Base-by-base conservation (phyloP, 2,888 invertebrate genomes). In the Drosophila bunnanda region DNA sequence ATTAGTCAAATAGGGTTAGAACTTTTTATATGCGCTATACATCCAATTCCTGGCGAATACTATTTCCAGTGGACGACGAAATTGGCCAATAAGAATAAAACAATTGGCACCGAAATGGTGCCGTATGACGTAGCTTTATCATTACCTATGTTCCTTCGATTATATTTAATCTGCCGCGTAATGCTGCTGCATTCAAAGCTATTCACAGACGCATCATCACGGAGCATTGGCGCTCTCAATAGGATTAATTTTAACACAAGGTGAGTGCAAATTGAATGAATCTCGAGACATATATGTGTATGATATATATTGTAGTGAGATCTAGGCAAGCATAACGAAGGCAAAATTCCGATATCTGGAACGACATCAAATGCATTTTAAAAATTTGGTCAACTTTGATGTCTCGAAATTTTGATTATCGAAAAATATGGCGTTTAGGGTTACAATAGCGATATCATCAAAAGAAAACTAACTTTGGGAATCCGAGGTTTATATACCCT, bases 131-230 rank as follows among this genome's bases (percentile, higher is more conserved):
- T 99, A 90, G 96, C 98, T 86, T 95, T 99, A 89, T 99, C 99
- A 89, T 94, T 99, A 93, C 99, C 99, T 91, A 99, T 99, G 99
- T 99, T 99, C 95, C 96, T 99, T 93, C 96, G 99, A 92, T 96
- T 99, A 91, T 99, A 99, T 94, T 96, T 99, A 93, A 98, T 99
- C 93, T 99, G 98, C 94, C 96, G 99, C 91, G 99, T 99, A 90
- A 99, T 99, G 99, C 95, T 99, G 92, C 95, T 99, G 90, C 99
- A 99, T 94, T 98, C 98, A 93, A 98, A 99, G 95, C 95, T 99
- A 90, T 99, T 99, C 94, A 99, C 99, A 80, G 99, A 99, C 93
- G 99, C 99, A 90, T 99, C 99, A 87, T 99, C 99, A 79, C 95
- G 99, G 93, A 98, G 98, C 94, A 98, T 97, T 95, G 98, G 97